Evolutionary conservation across 2,888 invertebrate genomes (phyloP).

Genomic region (Agrochola circellaris): DNA sequence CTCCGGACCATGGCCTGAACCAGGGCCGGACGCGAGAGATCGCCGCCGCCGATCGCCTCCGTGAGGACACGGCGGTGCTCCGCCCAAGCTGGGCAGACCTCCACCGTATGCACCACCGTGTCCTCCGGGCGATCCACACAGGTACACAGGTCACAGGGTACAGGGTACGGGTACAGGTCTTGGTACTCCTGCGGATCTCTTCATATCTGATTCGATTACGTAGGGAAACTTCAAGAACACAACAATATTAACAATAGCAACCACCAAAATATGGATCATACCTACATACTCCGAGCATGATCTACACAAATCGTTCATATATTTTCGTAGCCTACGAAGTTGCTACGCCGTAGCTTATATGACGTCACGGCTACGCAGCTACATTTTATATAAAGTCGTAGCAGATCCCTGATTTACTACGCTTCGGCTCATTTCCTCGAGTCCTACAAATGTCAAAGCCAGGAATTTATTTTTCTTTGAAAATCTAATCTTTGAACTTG

Average conservation of each 20-base stretch:
- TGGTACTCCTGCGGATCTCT: too few relatives aligned
- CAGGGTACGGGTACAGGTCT: too few relatives aligned
- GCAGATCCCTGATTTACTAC: slow-evolving; percentile 46
- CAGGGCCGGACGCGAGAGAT: too few relatives aligned
- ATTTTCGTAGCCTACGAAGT: slow-evolving; percentile 12
- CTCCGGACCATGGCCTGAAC: too few relatives aligned
- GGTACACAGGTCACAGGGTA: too few relatives aligned
- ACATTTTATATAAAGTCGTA: slow-evolving; percentile 31
- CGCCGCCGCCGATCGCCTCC: too few relatives aligned
- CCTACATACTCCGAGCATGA: not conserved
- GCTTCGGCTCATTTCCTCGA: slow-evolving; percentile 49
- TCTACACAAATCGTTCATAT: not conserved
- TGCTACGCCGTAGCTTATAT: slow-evolving; percentile 48
- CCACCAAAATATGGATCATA: not conserved
- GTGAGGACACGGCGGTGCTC: too few relatives aligned
- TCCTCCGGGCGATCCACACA: too few relatives aligned
- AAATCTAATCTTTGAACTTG: slow-evolving; percentile 32
- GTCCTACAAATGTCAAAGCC: slow-evolving; percentile 45
- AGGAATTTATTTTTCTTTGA: slow-evolving; percentile 45
- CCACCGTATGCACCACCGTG: too few relatives aligned
- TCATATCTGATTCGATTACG: too few relatives aligned
- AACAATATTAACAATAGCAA: slow-evolving; percentile 5
- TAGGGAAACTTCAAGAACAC: too few relatives aligned
- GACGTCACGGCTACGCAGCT: slow-evolving; percentile 33
- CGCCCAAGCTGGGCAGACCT: too few relatives aligned